These are phyloP conservation scores for Melanocharis versteri DNA, from an alignment of 2,113 vertebrate genomes.

Conservation along the genomic window DNA sequence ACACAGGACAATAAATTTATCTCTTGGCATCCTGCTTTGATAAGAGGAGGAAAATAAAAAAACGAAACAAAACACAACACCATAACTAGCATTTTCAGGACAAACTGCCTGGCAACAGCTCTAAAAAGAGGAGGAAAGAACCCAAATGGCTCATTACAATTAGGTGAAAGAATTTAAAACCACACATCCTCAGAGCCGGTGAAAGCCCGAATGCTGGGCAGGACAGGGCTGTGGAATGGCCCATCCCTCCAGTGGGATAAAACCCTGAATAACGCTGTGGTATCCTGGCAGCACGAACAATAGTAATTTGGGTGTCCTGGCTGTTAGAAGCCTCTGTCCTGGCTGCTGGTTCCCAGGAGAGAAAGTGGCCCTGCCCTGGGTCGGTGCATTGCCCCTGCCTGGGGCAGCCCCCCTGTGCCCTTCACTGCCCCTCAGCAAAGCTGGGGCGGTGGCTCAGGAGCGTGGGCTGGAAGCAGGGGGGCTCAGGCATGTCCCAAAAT, in stretches of 20 bases:
- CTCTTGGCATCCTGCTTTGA: constrained; percentile 14
- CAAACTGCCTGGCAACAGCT: not conserved
- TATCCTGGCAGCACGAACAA: not conserved
- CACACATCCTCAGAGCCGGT: not conserved
- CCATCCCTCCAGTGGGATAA: not conserved
- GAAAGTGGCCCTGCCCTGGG: not conserved
- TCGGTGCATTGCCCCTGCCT: not conserved
- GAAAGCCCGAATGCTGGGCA: not conserved
- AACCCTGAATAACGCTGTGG: not conserved
- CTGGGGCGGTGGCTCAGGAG: not conserved
- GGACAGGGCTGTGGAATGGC: not conserved
- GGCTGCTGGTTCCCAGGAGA: not conserved
- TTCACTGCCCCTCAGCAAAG: accelerated
- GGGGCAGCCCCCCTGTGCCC: not conserved
- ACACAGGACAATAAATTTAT: constrained; percentile 8
- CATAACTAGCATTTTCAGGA: not conserved
- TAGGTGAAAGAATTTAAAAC: not conserved
- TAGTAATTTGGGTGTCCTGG: not conserved
- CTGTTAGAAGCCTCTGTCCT: not conserved
- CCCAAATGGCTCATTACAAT: not conserved
- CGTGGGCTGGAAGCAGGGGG: accelerated
- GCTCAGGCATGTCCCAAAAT: not conserved
- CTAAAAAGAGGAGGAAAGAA: not conserved
- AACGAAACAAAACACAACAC: not conserved
- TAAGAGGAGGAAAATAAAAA: not conserved